These are phyloP conservation scores for Bedellia somnulentella DNA, from an alignment of 2,888 invertebrate species.

Conservation along the genomic window DNA sequence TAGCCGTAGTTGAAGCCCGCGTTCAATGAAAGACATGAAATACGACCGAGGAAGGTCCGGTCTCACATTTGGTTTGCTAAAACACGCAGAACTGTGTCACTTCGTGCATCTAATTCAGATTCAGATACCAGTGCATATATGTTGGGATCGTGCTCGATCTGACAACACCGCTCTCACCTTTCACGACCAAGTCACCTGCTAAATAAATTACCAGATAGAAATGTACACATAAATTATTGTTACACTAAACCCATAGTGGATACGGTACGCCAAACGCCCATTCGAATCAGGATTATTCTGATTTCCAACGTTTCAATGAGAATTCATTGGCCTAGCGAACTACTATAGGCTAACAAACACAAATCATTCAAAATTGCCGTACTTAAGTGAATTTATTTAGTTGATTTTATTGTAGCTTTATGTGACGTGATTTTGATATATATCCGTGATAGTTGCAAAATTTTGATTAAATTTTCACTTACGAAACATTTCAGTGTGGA, in stretches of 20 bases:
- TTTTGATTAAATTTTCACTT: too few relatives aligned
- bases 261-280: constrained; percentile 19
- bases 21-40: too few relatives aligned
- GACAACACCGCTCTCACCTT: constrained; percentile 13
- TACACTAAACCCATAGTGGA: constrained; percentile 20
- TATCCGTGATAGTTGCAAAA: too few relatives aligned
- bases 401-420: too few relatives aligned
- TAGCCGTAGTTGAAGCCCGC: not conserved
- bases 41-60: too few relatives aligned
- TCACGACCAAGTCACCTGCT: constrained; percentile 28
- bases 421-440: too few relatives aligned
- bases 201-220: constrained; percentile 34
- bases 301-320: not conserved
- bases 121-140: constrained; percentile 8
- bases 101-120: constrained; percentile 9
- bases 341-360: too few relatives aligned
- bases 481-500: too few relatives aligned
- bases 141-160: constrained; percentile 11
- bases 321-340: not conserved
- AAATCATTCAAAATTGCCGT: too few relatives aligned
- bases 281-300: constrained; percentile 8
- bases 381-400: too few relatives aligned
- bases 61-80: too few relatives aligned
- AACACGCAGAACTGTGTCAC: too few relatives aligned
- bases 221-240: constrained; percentile 33